Evolutionary conservation across 1,140 invertebrate genomes (phyloP), one percentile per base, ranked within the genome.

Genomic region (Tetragonula clypearis): DNA sequence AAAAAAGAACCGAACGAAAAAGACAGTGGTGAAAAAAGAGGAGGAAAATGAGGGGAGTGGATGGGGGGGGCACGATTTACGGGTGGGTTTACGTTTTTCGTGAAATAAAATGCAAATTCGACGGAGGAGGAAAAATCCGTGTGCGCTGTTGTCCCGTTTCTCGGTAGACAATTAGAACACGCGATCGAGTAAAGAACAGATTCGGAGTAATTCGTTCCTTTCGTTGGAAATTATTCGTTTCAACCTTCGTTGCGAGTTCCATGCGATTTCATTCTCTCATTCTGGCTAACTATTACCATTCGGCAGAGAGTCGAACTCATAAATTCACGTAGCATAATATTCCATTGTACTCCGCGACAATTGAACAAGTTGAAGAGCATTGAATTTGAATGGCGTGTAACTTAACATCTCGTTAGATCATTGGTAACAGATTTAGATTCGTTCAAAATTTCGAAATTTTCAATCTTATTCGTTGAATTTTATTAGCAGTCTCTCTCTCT

Each of bases 51-150:
- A 26, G 8, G 14, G 35, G 21, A 1, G 23, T 2, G 26, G 6
- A n/a, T n/a, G n/a, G 30, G 72, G 30, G 23, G 21, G 1, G 23
- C 49, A 68, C 58, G 79, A 75, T 74, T 66, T 73, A 68, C 55
- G 72, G 41, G 53, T 71, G 56, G 56, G 68, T 71, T 79, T 79
- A 84, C 58, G 49, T 79, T 79, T 30, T 49, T 79, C 82, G 58
- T 23, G 65, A 71, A 69, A 79, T 84, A 69, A 84, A 84, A 84
- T 84, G 82, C 41, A 84, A 84, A 84, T 84, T 71, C 55, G 66
- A 30, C 55, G 66, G 23, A 30, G 66, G 23, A 30, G 66, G 55
- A 41, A 71, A 69, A 68, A 26, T 60, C 75, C 75, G 55, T 58
- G 55, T 30, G 56, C 62, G 41, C 12, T n/a, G 66, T 55, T 83